Percentiles rank a stretch among this genome's conserved stretches.
phyloP scores from a whole-genome alignment of 2,888 invertebrate species.

The Tortricodes alternella region DNA sequence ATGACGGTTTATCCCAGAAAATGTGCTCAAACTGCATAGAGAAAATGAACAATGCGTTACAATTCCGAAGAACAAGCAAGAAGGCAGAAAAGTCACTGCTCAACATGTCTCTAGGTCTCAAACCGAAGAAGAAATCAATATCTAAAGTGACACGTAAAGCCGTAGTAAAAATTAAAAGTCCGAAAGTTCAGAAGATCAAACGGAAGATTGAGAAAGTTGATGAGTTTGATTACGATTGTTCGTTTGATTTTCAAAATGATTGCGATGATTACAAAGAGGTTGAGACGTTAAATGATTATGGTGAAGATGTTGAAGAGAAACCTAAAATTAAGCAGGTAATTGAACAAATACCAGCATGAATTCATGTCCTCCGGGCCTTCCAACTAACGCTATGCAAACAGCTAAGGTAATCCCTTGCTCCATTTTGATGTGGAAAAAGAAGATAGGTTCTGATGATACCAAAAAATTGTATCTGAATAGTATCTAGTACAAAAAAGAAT shows the following conservation, averaged over 20 bases:
- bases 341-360: no score
- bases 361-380: no score
- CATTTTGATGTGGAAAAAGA: no score
- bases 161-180: conserved; percentile 22
- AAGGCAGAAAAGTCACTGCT: conserved; percentile 54
- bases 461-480: no score
- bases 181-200: conserved; percentile 28
- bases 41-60: conserved; percentile 47
- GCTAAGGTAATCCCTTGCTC: no score
- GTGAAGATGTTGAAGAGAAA: conserved; percentile 21
- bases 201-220: conserved; percentile 30
- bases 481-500: no score
- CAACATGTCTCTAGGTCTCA: conserved; percentile 38
- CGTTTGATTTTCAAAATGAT: conserved; percentile 44
- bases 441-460: no score
- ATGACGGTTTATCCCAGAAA: conserved; percentile 65
- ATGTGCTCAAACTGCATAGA: conserved; percentile 59
- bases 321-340: conserved; percentile 26
- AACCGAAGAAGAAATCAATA: conserved; percentile 39
- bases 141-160: conserved; percentile 25
- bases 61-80: conserved; percentile 55
- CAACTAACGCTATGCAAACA: no score
- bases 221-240: conserved; percentile 27
- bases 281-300: conserved; percentile 20
- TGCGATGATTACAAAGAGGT: conserved; percentile 32